Evolutionary conservation across 1,140 invertebrate species (phyloP).

Genomic region (Aphaenogaster ashmeadi): DNA sequence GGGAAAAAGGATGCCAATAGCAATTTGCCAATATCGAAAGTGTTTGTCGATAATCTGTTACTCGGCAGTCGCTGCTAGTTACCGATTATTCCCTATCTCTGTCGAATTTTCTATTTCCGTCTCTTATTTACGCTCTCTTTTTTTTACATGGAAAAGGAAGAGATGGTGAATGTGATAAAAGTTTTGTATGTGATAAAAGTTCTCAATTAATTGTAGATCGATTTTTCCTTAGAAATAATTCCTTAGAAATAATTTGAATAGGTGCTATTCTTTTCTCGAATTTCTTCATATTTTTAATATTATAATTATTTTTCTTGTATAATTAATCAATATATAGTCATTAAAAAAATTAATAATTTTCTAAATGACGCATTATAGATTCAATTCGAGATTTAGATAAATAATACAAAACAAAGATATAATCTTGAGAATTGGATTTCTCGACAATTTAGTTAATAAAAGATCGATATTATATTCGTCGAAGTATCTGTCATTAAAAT

Average conservation of each 20-base stretch:
- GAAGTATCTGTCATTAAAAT: not conserved
- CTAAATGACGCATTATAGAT: not conserved
- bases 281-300: not conserved
- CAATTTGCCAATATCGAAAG: constrained; percentile 82
- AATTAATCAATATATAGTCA: not conserved
- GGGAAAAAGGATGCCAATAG: constrained; percentile 70
- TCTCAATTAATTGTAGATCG: not conserved
- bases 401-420: not conserved
- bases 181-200: not conserved
- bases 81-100: constrained; percentile 45
- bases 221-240: not conserved
- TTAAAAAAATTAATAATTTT: not conserved
- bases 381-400: not conserved
- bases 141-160: no score
- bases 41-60: constrained; percentile 78
- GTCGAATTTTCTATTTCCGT: not conserved
- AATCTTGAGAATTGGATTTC: not conserved
- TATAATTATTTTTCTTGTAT: not conserved
- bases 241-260: not conserved
- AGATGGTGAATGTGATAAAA: not conserved
- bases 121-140: not conserved
- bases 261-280: not conserved
- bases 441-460: not conserved
- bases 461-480: not conserved
- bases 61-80: constrained; percentile 67